Percentiles rank a stretch among this genome's conserved stretches.
These are phyloP conservation scores for Anoncus sp. DNA, from an alignment of 2,888 invertebrate species.

Conservation along the genomic window DNA sequence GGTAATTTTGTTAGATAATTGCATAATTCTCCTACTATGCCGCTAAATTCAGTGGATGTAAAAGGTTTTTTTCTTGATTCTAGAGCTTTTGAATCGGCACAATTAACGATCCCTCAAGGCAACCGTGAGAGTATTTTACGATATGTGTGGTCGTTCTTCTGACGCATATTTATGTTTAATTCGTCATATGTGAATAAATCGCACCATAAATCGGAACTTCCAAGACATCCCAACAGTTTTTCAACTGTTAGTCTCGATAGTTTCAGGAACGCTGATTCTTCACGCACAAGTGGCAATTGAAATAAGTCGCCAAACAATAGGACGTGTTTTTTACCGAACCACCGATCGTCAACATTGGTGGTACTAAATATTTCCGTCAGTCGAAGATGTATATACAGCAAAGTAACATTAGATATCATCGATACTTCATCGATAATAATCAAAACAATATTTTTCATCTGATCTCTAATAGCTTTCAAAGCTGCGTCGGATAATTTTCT, in stretches of 20 bases:
- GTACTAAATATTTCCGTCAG: conserved; percentile 71
- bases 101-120: conserved; percentile 37
- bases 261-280: conserved; percentile 69
- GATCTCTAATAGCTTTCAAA: not conserved
- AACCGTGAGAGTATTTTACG: conserved; percentile 64
- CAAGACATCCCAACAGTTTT: conserved; percentile 68
- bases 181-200: conserved; percentile 72
- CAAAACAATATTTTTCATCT: conserved; percentile 63
- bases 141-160: conserved; percentile 65
- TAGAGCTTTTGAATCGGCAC: conserved; percentile 33
- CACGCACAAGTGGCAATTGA: conserved; percentile 72
- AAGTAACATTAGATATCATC: too few relatives aligned
- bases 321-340: conserved; percentile 71
- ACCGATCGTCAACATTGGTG: conserved; percentile 65
- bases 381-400: conserved; percentile 68
- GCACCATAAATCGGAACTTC: conserved; percentile 68
- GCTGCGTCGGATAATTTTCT: not conserved
- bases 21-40: conserved; percentile 64
- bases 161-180: conserved; percentile 71
- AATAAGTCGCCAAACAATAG: conserved; percentile 72
- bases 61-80: conserved; percentile 46
- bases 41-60: conserved; percentile 25
- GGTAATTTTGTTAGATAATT: conserved; percentile 66
- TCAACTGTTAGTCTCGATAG: conserved; percentile 60
- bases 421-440: conserved; percentile 70